phyloP scores from a whole-genome alignment of 2,888 invertebrate genomes.

The Erebia ligea region DNA sequence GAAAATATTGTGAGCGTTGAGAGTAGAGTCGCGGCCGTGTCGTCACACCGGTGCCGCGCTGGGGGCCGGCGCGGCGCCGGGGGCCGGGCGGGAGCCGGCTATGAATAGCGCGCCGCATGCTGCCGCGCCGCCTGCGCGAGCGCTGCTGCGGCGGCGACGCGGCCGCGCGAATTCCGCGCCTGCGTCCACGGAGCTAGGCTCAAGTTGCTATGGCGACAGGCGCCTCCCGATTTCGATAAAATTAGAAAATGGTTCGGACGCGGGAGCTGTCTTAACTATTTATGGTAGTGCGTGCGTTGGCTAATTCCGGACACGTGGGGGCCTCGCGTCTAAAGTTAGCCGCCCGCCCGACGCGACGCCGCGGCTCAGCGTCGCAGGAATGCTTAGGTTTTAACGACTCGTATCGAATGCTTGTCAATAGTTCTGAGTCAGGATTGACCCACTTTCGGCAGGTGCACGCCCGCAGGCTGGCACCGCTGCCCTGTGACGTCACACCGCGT shows the following conservation, averaged over 20 bases:
- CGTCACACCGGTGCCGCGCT: background rate
- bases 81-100: background rate
- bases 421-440: constrained; percentile 51
- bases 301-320: constrained; percentile 66
- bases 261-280: constrained; percentile 77
- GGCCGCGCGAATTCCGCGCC: background rate
- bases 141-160: constrained; percentile 23
- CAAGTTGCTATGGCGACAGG: constrained; percentile 46
- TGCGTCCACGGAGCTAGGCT: constrained; percentile 43
- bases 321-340: constrained; percentile 58
- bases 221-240: constrained; percentile 54
- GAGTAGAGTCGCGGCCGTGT: background rate
- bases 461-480: background rate
- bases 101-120: constrained; percentile 14
- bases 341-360: constrained; percentile 10
- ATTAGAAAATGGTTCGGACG: constrained; percentile 71
- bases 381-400: background rate
- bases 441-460: constrained; percentile 55
- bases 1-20: background rate
- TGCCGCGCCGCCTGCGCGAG: constrained; percentile 41
- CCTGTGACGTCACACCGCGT: constrained; percentile 14
- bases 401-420: background rate
- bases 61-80: constrained; percentile 11
- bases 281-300: constrained; percentile 72
- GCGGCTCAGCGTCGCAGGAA: background rate